Evolutionary conservation across 64 coral and sea anemone genomes (phyloP).

Genomic region (Montipora sp.): DNA sequence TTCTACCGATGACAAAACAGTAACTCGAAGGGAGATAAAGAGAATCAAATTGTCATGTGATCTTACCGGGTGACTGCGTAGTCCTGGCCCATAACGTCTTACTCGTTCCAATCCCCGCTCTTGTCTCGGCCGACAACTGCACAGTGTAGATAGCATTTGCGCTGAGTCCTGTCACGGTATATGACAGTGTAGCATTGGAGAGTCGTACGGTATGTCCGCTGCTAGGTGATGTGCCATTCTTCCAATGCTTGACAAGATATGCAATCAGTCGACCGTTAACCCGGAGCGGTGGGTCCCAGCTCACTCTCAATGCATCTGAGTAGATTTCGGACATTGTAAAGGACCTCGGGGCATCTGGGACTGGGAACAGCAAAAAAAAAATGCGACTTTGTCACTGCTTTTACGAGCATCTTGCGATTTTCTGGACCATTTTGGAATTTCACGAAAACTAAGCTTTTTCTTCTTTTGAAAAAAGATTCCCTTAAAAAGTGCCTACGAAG

Average conservation of each 20-base stretch:
- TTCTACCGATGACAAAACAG: not conserved
- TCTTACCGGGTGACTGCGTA: constrained; percentile 78
- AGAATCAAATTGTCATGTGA: not conserved
- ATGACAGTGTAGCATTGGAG: constrained; percentile 52
- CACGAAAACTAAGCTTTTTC: not conserved
- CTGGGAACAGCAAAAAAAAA: constrained; percentile 24
- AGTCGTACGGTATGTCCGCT: constrained; percentile 13
- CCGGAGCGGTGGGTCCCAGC: constrained; percentile 67
- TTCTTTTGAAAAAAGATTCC: not conserved
- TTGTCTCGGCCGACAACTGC: constrained; percentile 77
- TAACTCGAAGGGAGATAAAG: not conserved
- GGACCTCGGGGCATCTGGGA: constrained; percentile 77
- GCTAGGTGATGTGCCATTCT: constrained; percentile 55
- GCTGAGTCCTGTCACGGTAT: constrained; percentile 56
- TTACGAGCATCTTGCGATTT: no score
- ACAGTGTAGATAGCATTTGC: constrained; percentile 77
- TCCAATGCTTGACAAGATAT: constrained; percentile 83
- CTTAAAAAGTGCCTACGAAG: no score
- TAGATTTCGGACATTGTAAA: constrained; percentile 86
- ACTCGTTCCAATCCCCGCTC: constrained; percentile 69
- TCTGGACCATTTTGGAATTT: no score
- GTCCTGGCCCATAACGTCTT: constrained; percentile 61
- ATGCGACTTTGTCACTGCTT: no score
- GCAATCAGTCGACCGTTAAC: constrained; percentile 78
- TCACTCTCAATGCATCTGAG: constrained; percentile 82